Evolutionary conservation across 2,888 invertebrate species (phyloP).

Genomic region (Ichneumon xanthorius): DNA sequence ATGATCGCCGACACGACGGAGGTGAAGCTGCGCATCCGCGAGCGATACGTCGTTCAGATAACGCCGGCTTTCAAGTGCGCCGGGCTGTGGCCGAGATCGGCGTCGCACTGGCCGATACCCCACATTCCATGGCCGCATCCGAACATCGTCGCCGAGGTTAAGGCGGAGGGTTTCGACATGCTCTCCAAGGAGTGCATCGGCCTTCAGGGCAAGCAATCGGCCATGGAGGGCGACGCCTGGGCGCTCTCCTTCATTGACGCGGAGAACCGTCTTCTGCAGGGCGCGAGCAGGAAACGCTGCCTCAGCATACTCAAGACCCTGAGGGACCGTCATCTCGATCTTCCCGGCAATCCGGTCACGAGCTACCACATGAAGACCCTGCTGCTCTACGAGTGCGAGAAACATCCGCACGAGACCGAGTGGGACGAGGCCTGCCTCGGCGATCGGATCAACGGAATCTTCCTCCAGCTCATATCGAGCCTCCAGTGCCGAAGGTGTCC

Average conservation of each 20-base stretch:
- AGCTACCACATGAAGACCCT: slow-evolving; percentile 96
- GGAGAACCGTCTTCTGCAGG: slow-evolving; percentile 94
- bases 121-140: slow-evolving; percentile 97
- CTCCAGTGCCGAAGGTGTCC: slow-evolving; percentile 97
- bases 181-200: slow-evolving; percentile 94
- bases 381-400: slow-evolving; percentile 97
- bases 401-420: slow-evolving; percentile 96
- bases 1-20: slow-evolving; percentile 98
- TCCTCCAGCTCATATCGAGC: slow-evolving; percentile 98
- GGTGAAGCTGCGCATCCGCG: slow-evolving; percentile 94
- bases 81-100: slow-evolving; percentile 97
- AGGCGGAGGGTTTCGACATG: slow-evolving; percentile 97
- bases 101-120: slow-evolving; percentile 96
- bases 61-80: slow-evolving; percentile 97
- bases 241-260: slow-evolving; percentile 96
- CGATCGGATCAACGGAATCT: slow-evolving; percentile 96
- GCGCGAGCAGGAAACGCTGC: slow-evolving; percentile 94
- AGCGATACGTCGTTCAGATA: slow-evolving; percentile 96
- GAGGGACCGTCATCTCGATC: slow-evolving; percentile 94
- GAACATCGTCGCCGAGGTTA: slow-evolving; percentile 95
- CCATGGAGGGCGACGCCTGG: slow-evolving; percentile 99
- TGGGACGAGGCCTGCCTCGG: slow-evolving; percentile 97
- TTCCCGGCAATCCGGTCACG: slow-evolving; percentile 95
- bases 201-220: slow-evolving; percentile 93
- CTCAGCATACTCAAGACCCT: slow-evolving; percentile 95